Conservation (phyloP, 2,113 vertebrate species). For the Platysternon megacephalum region DNA sequence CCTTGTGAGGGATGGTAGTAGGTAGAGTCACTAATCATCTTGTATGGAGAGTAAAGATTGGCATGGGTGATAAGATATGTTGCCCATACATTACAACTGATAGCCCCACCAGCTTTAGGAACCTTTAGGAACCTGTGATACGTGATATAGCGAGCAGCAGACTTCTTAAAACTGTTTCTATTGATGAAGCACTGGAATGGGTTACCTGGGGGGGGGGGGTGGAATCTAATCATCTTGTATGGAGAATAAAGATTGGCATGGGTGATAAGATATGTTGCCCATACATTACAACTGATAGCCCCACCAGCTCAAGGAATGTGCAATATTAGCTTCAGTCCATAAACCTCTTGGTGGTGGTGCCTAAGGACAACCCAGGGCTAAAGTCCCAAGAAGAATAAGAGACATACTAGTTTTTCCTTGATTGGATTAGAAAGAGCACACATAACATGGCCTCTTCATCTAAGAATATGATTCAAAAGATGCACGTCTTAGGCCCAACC, state of each 20-base stretch:
- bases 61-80: neutral
- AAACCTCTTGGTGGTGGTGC: neutral
- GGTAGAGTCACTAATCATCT: rapidly evolving
- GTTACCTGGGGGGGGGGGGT: too few species aligned
- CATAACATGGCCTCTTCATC: neutral
- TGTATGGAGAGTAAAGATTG: rapidly evolving
- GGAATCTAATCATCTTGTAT: neutral
- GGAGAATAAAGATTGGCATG: rapidly evolving
- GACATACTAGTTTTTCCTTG: neutral
- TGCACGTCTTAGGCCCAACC: neutral
- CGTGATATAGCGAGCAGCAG: too few species aligned
- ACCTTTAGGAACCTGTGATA: too few species aligned
- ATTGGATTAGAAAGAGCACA: neutral
- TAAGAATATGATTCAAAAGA: neutral
- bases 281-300: rapidly evolving
- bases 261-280: neutral
- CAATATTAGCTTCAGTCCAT: neutral
- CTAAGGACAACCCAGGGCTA: neutral
- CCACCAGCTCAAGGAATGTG: neutral
- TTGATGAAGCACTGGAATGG: too few species aligned
- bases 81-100: rapidly evolving
- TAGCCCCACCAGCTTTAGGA: neutral
- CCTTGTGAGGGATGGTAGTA: neutral
- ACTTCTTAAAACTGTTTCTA: too few species aligned
- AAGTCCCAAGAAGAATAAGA: neutral